Evolutionary conservation across 2,888 invertebrate genomes (phyloP).

Genomic region (Sinhomidia bicolor): DNA sequence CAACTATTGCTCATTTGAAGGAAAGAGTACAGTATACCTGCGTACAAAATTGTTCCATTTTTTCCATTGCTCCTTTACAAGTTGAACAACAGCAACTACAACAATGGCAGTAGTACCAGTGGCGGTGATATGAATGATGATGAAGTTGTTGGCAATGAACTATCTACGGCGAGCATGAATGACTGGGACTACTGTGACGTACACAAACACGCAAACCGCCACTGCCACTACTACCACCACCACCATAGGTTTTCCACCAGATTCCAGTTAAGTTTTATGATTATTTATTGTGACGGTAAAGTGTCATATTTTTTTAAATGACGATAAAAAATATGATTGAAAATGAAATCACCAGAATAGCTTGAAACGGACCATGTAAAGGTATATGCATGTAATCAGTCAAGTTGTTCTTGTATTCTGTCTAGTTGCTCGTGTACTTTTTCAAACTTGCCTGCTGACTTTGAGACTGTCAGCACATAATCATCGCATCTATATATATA

Average conservation of each 20-base stretch:
- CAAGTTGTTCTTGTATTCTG: neutral
- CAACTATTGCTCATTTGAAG: neutral
- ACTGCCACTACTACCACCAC: neutral
- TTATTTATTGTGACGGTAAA: constrained; percentile 20
- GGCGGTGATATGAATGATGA: neutral
- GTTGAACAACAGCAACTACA: neutral
- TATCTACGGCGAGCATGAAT: no score
- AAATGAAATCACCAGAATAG: neutral
- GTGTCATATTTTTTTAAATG: constrained; percentile 15
- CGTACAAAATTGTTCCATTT: neutral
- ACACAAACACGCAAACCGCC: neutral
- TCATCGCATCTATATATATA: neutral
- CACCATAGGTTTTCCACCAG: neutral
- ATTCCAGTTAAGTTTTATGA: neutral
- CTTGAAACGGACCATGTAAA: neutral
- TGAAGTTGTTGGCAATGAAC: constrained; percentile 58
- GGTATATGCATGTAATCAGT: neutral
- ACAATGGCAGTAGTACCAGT: neutral
- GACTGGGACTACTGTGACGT: neutral
- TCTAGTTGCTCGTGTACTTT: neutral
- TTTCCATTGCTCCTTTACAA: neutral
- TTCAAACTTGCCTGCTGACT: neutral
- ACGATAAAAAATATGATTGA: neutral
- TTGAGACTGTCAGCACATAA: constrained; percentile 30
- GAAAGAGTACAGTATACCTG: neutral